Base-by-base conservation (phyloP, 2,113 vertebrate species). In the Synchiropus splendidus region DNA sequence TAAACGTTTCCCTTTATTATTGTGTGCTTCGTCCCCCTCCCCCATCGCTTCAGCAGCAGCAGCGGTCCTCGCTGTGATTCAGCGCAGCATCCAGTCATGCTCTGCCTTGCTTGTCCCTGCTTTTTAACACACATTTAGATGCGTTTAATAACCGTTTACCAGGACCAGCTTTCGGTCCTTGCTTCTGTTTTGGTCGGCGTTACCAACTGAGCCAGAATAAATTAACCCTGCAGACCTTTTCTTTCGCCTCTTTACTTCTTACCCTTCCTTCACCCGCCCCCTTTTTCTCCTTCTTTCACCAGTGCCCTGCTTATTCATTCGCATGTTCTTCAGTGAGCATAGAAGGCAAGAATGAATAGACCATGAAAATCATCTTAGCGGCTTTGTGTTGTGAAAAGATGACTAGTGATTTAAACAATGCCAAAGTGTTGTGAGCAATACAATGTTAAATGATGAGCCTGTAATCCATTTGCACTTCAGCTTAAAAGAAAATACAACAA, bases 1-100 rank as follows among this genome's bases (percentile, higher is more conserved):
- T 98, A 89, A 92, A 82, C 46, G 45, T 42, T 9, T 33, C 17
- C 49, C 45, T 46, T 74, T 57, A 52, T 58, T 64, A 44, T 73
- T 60, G 48, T 39, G 49, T 33, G 34, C 51, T 54, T 53, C 31
- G 27, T 51, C 54, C 46, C 53, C 55, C 46, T 39, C 48, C 58
- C 57, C 62, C 69, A 46, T 57, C 42, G 40, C 40, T 37, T 46
- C 38, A 45, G 9, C 54, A 48, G 9, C 54, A 66, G 51, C 58
- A 60, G 14, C 21, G 50, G 36, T 51, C 46, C 57, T 60, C 63
- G 69, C 67, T 69, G 64, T 65, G 56, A 64, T 63, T 61, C 66
- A 65, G 65, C 70, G 49, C 12, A 6, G 58, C 46, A 54, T 57
- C 40, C 44, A 50, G 18, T 62, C 49, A 53, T 51, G 36, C 42